Evolutionary conservation across 2,797 vertebrate species (phyloP), one percentile per base, ranked within the genome.

Genomic region (Smutsia temminckii): DNA sequence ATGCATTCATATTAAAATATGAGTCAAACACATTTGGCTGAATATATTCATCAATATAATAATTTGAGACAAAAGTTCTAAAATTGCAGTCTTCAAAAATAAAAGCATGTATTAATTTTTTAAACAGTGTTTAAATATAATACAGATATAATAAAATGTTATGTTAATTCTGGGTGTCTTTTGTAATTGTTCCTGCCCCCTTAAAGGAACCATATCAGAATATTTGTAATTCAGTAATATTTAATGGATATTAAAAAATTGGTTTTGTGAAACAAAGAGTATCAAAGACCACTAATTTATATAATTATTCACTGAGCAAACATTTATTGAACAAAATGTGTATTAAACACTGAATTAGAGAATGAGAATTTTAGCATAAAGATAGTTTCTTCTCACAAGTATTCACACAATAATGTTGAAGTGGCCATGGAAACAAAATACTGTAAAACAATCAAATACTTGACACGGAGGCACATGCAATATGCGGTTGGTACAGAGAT

Each of bases 1-100:
- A 37, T 85, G 12, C 18, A 75, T 92, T 95, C 32, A 94, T 74
- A 92, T 85, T 75, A 72, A 96, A 95, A 95, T 92, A 49, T 61
- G 16, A 63, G n/a, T 71, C n/a, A 91, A 93, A 83, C 7, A 79
- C 78, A 14, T 46, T 46, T 46, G 61, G 32, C 34, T 79, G 57
- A 94, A 69, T 92, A 29, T 90, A 95, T 88, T 89, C 8, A 69
- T 90, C 66, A 92, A 32, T 63, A 83, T 49, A 13, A 32, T 34
- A 94, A 63, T 95, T 88, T 90, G 75, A 96, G 20, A 90, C 42
- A 69, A 77, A 90, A 64, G 12, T 83, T 92, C 51, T 90, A 92
- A 94, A 96, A 93, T 91, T 85, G 0, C 21, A 93, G 40, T 25
- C 42, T 96, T 92, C 40, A 79, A 61, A 46, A 71, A 63, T 93